phyloP scores from a whole-genome alignment of 2,797 vertebrate genomes.

The Synaphobranchus kaupii region DNA sequence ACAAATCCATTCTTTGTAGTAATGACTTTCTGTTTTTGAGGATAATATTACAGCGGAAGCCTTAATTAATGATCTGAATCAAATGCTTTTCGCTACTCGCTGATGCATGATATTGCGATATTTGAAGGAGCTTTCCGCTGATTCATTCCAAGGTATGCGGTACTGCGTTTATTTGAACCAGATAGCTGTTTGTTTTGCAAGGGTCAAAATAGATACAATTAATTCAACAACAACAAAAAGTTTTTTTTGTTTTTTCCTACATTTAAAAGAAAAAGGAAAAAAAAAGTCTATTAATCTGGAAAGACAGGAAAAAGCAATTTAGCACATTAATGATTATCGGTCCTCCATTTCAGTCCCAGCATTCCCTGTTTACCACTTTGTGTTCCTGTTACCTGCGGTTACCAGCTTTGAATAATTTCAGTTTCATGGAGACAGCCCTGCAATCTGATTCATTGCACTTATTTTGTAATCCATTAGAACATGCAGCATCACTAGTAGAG shows the following conservation, averaged over 20 bases:
- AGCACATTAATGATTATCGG: slow-evolving; percentile 54
- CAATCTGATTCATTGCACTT: neutral
- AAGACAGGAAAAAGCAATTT: slow-evolving; percentile 52
- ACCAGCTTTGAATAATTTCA: slow-evolving; percentile 27
- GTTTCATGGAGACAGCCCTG: neutral
- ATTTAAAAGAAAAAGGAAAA: neutral
- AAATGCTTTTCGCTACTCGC: neutral
- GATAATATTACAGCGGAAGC: slow-evolving; percentile 1
- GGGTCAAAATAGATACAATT: neutral
- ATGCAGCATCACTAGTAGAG: neutral
- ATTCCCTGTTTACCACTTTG: slow-evolving; percentile 43
- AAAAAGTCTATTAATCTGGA: slow-evolving; percentile 49
- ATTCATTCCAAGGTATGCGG: slow-evolving; percentile 17
- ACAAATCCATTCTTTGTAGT: neutral
- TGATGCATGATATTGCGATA: neutral
- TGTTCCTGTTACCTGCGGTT: slow-evolving; percentile 29
- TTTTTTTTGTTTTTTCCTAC: neutral
- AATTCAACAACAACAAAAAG: neutral
- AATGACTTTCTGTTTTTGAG: slow-evolving; percentile 3
- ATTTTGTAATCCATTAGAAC: neutral
- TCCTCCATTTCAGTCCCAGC: slow-evolving; percentile 43
- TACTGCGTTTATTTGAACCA: slow-evolving; percentile 18
- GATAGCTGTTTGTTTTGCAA: neutral
- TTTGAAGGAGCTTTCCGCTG: neutral
- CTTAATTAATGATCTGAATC: slow-evolving; percentile 17